phyloP scores from a whole-genome alignment of 2,888 invertebrate genomes.

The Acrobasis repandana region DNA sequence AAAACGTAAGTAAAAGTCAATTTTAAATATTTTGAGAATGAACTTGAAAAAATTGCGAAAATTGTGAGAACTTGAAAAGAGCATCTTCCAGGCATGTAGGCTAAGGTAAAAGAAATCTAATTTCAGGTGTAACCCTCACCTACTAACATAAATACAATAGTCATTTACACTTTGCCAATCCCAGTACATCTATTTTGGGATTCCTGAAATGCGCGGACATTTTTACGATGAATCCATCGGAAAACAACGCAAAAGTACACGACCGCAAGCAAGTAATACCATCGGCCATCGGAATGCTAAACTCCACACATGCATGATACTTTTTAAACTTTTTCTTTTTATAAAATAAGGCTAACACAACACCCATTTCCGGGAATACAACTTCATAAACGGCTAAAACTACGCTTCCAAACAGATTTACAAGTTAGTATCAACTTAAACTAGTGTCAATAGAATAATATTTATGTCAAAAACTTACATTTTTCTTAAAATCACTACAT shows the following conservation, averaged over 20 bases:
- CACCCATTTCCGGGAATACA: constrained; percentile 63
- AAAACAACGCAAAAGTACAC: constrained; percentile 45
- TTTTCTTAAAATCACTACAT: constrained; percentile 66
- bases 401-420: background rate
- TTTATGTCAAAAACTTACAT: constrained; percentile 74
- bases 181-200: constrained; percentile 62
- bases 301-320: constrained; percentile 55
- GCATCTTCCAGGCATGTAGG: constrained; percentile 53
- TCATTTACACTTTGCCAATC: constrained; percentile 59
- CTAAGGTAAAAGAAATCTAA: constrained; percentile 68
- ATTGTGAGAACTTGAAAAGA: constrained; percentile 38
- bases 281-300: constrained; percentile 69
- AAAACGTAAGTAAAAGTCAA: too few species aligned
- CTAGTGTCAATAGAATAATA: constrained; percentile 37
- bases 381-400: constrained; percentile 12
- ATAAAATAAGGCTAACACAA: constrained; percentile 57
- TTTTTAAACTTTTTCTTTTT: constrained; percentile 66
- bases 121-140: constrained; percentile 76
- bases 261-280: constrained; percentile 42
- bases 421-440: constrained; percentile 30
- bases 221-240: constrained; percentile 44
- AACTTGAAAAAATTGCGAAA: constrained; percentile 38
- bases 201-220: constrained; percentile 43
- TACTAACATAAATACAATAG: constrained; percentile 68
- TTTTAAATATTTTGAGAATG: constrained; percentile 24